Evolutionary conservation across 2,888 invertebrate genomes (phyloP).

Genomic region (Patella ulyssiponensis): DNA sequence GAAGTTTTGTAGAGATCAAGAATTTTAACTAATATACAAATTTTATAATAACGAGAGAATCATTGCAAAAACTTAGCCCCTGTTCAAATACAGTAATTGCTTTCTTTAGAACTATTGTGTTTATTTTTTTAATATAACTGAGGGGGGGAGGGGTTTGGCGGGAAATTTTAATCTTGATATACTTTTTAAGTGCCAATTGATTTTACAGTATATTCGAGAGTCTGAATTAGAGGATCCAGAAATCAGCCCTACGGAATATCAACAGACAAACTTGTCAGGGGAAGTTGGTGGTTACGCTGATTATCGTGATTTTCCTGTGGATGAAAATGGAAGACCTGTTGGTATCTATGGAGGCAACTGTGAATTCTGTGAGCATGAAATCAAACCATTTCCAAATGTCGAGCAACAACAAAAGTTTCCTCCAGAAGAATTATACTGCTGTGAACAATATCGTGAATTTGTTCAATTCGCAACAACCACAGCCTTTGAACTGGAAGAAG

Average conservation of each 20-base stretch:
- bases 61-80: neutral
- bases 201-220: constrained; percentile 59
- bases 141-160: neutral
- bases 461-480: constrained; percentile 62
- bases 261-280: too few relatives aligned
- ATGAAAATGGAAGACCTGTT: constrained; percentile 44
- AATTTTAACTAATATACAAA: too few relatives aligned
- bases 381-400: constrained; percentile 66
- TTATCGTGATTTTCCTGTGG: constrained; percentile 34
- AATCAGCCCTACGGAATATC: constrained; percentile 11
- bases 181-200: neutral
- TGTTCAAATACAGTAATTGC: too few relatives aligned
- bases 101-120: neutral
- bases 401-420: constrained; percentile 61
- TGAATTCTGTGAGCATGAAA: constrained; percentile 65
- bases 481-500: constrained; percentile 50
- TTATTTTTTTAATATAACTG: neutral
- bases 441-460: constrained; percentile 68
- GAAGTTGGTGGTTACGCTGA: too few relatives aligned
- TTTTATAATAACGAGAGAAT: too few relatives aligned
- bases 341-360: constrained; percentile 63
- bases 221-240: constrained; percentile 53
- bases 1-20: too few relatives aligned
- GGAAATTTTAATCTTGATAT: neutral
- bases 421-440: constrained; percentile 69